phyloP scores from a whole-genome alignment of 2,797 vertebrate species.

The Smutsia gigantea region DNA sequence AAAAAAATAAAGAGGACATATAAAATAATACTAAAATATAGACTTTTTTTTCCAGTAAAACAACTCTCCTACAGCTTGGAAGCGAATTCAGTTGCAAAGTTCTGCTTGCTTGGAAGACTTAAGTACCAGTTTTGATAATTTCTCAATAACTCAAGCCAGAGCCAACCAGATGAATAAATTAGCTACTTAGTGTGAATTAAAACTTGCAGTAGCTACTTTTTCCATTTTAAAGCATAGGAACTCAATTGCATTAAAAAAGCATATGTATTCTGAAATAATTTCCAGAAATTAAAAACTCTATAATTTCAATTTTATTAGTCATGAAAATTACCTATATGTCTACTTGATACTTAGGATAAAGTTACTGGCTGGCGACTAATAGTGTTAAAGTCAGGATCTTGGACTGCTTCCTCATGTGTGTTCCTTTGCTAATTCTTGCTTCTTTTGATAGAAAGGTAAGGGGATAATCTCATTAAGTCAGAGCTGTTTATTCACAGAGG shows the following conservation, averaged over 20 bases:
- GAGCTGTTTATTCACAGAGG: not conserved
- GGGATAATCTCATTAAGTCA: not conserved
- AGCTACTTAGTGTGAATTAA: not conserved
- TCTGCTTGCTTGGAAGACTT: not conserved
- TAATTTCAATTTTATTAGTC: not conserved
- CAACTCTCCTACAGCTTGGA: not conserved
- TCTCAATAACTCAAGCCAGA: not conserved
- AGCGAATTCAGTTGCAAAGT: not conserved
- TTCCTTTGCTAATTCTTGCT: not conserved
- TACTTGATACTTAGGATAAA: not conserved
- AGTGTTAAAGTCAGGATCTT: not conserved
- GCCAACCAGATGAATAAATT: not conserved
- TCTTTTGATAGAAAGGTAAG: not conserved
- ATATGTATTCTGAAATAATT: not conserved
- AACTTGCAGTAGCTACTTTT: not conserved
- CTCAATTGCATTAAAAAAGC: not conserved
- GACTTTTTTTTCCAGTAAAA: not conserved
- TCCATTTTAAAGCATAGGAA: not conserved
- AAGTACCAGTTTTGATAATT: not conserved
- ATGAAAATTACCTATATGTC: not conserved
- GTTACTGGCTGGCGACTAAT: not conserved
- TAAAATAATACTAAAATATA: slow-evolving; percentile 27
- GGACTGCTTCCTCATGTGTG: not conserved
- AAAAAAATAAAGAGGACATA: not conserved
- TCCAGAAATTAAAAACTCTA: not conserved